Base-by-base conservation (phyloP, 2,113 vertebrate species). In the Tetrao urogallus region DNA sequence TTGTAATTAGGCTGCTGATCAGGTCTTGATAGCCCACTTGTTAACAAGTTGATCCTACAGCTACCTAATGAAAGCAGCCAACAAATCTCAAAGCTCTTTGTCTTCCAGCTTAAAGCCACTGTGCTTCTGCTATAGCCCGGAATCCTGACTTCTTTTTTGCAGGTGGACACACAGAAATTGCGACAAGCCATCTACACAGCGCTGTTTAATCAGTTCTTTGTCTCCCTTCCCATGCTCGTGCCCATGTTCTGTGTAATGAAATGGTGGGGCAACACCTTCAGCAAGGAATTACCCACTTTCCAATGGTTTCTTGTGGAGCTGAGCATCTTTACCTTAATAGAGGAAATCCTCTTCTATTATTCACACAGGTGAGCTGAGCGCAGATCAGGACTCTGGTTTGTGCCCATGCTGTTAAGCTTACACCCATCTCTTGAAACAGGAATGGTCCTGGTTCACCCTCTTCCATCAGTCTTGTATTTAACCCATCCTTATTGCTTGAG, bases 291-390 rank as follows among this genome's bases (percentile, higher is more conserved):
- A 56, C 99, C 99, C 85, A 98, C 98, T 58, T 99, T 99, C 97
- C 98, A 98, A 89, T 97, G 98, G 98, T 98, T 98, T 45, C 98
- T 99, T 61, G 66, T 98, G 89, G 99, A 99, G 95, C 90, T 99
- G 66, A 95, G 97, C 1, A 0, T 98, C 89, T 99, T 98, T 52
- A 92, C 95, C 64, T 43, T 99, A 27, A 1, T 98, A 38, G 98
- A 99, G 93, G 99, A 99, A 95, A 48, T 99, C 22, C 58, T 99
- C 48, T 99, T 99, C 96, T 99, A 99, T 97, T 99, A 99, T 64
- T 98, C 98, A 22, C 99, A 99, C 98, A 97, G 98, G 99, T 99
- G 78, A 98, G 97, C 65, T 20, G 42, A 71, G 48, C 43, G 36
- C 20, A 83, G 42, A 85, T 54, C 32, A 15, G 22, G 54, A 43